These are phyloP conservation scores for Clusia tigrina DNA, from an alignment of 2,888 invertebrate genomes.

Conservation along the genomic window DNA sequence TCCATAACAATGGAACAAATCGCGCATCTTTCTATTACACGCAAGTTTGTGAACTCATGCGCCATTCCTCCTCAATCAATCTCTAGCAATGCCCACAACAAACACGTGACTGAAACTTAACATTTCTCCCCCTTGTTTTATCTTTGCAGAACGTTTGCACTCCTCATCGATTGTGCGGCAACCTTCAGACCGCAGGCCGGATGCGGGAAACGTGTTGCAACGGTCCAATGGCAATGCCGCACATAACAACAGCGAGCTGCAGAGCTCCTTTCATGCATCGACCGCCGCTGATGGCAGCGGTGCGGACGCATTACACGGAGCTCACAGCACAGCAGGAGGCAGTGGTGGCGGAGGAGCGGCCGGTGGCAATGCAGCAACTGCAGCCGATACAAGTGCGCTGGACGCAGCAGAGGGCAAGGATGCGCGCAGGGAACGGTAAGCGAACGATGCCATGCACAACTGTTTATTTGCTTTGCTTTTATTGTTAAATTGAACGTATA, in stretches of 20 bases:
- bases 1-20: too few species aligned
- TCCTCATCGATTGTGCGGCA: constrained; percentile 62
- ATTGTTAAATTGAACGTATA: not conserved
- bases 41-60: too few species aligned
- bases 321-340: constrained; percentile 36
- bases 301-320: constrained; percentile 35
- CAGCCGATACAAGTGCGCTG: constrained; percentile 53
- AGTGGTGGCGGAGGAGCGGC: constrained; percentile 33
- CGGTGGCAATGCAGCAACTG: constrained; percentile 36
- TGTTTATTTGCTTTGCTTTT: not conserved
- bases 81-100: too few species aligned
- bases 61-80: too few species aligned
- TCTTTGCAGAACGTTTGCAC: constrained; percentile 57
- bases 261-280: constrained; percentile 48
- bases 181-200: constrained; percentile 63
- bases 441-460: not conserved
- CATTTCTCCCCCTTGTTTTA: too few species aligned
- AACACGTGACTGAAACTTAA: too few species aligned
- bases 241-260: constrained; percentile 53
- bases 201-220: constrained; percentile 56
- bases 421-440: constrained; percentile 52
- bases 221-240: constrained; percentile 56
- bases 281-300: constrained; percentile 41
- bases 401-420: constrained; percentile 56
- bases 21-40: too few species aligned